phyloP scores from a whole-genome alignment of 2,888 invertebrate genomes.

The Smittia sp. region DNA sequence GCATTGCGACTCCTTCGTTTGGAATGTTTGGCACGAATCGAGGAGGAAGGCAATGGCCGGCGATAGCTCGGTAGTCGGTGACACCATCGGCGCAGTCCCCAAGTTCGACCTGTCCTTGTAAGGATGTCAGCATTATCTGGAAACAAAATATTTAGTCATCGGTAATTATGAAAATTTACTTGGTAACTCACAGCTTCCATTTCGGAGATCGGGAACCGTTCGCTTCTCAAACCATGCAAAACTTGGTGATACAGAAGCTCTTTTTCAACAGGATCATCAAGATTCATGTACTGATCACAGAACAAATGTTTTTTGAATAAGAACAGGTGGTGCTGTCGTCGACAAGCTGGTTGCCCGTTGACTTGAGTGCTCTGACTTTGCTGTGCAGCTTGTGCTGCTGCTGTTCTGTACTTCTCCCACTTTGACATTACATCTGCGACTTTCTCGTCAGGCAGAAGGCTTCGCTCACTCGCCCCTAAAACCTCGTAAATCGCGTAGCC shows the following conservation, averaged over 20 bases:
- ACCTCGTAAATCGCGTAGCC: conserved; percentile 93
- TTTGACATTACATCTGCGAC: conserved; percentile 92
- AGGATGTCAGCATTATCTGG: conserved; percentile 88
- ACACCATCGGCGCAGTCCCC: conserved; percentile 74
- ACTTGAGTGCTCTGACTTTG: conserved; percentile 48
- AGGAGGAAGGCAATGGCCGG: conserved; percentile 78
- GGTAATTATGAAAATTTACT: too few relatives aligned
- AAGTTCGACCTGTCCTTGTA: conserved; percentile 89
- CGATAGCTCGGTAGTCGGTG: conserved; percentile 66
- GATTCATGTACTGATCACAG: conserved; percentile 73
- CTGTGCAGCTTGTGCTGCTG: conserved; percentile 60
- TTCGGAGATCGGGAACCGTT: conserved; percentile 88
- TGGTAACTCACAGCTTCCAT: conserved; percentile 80
- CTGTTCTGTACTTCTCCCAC: conserved; percentile 85
- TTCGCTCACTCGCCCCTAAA: conserved; percentile 80
- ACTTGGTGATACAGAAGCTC: conserved; percentile 92
- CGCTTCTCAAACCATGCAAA: conserved; percentile 82
- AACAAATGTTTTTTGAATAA: conserved; percentile 81
- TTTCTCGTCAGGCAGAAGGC: conserved; percentile 80
- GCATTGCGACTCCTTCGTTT: conserved; percentile 81
- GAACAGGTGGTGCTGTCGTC: conserved; percentile 64
- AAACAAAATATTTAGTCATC: conserved; percentile 45
- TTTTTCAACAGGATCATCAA: conserved; percentile 85
- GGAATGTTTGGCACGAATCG: conserved; percentile 75
- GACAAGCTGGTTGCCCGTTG: conserved; percentile 55